phyloP scores from a whole-genome alignment of 92 coral and sea anemone species.

The Umimayanthus chanpuru region DNA sequence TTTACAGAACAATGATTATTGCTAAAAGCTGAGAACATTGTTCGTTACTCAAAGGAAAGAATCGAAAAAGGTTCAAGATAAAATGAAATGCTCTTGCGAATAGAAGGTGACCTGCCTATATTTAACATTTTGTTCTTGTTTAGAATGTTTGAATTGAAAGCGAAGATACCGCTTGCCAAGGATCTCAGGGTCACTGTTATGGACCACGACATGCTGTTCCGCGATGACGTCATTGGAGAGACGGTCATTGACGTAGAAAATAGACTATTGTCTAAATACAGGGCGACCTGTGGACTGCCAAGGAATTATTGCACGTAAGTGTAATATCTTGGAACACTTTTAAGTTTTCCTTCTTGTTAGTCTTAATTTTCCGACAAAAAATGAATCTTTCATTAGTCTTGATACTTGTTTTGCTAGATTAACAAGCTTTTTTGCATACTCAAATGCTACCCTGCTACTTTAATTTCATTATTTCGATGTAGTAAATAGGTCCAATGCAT shows the following conservation, averaged over 20 bases:
- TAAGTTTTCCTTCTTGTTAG: background rate
- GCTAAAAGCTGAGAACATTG: too few species aligned
- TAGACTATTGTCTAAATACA: slow-evolving; percentile 76
- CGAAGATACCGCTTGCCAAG: slow-evolving; percentile 84
- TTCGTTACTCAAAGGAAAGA: background rate
- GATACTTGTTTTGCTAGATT: background rate
- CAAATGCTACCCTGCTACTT: background rate
- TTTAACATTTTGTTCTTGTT: background rate
- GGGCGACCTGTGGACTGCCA: slow-evolving; percentile 90
- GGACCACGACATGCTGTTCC: slow-evolving; percentile 86
- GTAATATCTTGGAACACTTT: background rate
- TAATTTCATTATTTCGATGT: background rate
- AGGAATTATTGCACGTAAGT: slow-evolving; percentile 87
- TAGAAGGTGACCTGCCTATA: slow-evolving; percentile 15
- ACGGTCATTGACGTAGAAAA: slow-evolving; percentile 93
- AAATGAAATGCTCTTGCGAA: background rate
- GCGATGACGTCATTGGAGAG: slow-evolving; percentile 94
- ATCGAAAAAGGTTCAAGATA: background rate
- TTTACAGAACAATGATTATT: too few species aligned
- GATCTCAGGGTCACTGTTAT: slow-evolving; percentile 87
- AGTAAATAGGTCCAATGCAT: background rate
- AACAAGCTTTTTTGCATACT: background rate
- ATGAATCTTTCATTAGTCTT: background rate
- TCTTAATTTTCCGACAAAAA: background rate
- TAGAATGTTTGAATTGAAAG: slow-evolving; percentile 94